Evolutionary conservation across 1,140 invertebrate species (phyloP), one percentile per base, ranked within the genome.

Genomic region (Rhizoglyphus robini): DNA sequence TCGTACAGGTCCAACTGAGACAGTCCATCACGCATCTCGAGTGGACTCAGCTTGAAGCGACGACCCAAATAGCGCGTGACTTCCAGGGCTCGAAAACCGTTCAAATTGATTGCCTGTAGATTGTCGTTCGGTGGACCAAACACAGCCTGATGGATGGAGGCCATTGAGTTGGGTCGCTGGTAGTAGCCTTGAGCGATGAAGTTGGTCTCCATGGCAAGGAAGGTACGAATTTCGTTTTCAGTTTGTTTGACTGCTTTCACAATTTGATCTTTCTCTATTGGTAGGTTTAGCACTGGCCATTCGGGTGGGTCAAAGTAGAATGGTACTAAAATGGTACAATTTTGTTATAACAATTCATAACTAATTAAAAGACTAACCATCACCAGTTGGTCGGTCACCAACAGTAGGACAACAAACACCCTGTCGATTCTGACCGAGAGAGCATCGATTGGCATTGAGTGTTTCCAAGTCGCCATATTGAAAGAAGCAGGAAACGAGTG

Each of bases 21-120:
- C 11, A 67, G 27, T 30, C 66, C 66, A 49, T 67, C 66, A 11
- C 66, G 47, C 20, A 61, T 41, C 47, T 67, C 23, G 29, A 46
- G 20, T 32, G 36, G 65, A 1, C 30, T 47, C 29, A 67, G 38
- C 23, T 34, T 18, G 27, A 67, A 57, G 31, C 63, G 48, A 36
- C 27, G 4, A 18, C 38, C 63, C 18, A 64, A 20, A 18, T 5
- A 18, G 4, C 63, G 1, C 1, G 63, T 49, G 4, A 48, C 20
- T 27, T 64, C n/a, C 23, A 64, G 25, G 8, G 47, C 38, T 25
- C 46, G 46, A 31, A 31, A 31, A 13, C 47, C 63, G 4, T 27
- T 49, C 25, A 31, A 20, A 27, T 30, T 64, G 18, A 30, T 3
- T 29, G 18, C n/a, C 27, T 48, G 38, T 27, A 60, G 36, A 46